These are phyloP conservation scores for Corythoichthys intestinalis DNA, from an alignment of 2,113 vertebrate species.

Conservation along the genomic window DNA sequence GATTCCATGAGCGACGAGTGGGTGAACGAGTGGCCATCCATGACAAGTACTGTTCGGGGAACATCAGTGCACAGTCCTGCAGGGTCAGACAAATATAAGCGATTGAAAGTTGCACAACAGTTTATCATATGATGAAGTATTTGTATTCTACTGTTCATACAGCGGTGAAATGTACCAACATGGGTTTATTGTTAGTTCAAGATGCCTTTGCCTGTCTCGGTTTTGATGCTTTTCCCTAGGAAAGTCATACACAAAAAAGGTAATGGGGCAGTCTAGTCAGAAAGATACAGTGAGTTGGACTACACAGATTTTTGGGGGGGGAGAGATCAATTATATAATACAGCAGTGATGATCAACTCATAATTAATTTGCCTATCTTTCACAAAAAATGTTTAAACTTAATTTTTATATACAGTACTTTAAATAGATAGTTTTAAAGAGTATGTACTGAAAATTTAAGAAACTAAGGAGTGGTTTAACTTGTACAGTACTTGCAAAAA, in stretches of 20 bases:
- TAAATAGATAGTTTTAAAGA: too few species aligned
- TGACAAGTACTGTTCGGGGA: conserved; percentile 57
- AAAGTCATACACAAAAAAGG: not conserved
- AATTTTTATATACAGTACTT: too few species aligned
- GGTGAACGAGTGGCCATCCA: conserved; percentile 41
- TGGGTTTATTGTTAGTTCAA: not conserved
- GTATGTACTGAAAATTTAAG: too few species aligned
- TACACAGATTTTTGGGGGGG: not conserved
- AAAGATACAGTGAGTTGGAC: not conserved
- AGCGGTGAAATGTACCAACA: not conserved
- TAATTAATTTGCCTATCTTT: too few species aligned
- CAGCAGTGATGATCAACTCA: not conserved
- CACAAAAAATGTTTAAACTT: too few species aligned
- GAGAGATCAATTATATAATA: not conserved
- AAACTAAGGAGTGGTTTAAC: too few species aligned
- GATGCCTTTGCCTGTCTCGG: not conserved
- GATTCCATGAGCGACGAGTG: conserved; percentile 24
- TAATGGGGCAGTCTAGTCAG: not conserved
- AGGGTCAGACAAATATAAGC: not conserved
- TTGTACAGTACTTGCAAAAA: too few species aligned
- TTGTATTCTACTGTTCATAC: not conserved
- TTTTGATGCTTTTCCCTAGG: not conserved
- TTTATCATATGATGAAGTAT: not conserved
- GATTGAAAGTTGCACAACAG: not conserved
- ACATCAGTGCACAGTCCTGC: conserved; percentile 1